A percentile compares a stretch with the other conserved stretches of the same genome.
Conservation (phyloP, 2,113 vertebrate genomes). For the Balaeniceps rex region DNA sequence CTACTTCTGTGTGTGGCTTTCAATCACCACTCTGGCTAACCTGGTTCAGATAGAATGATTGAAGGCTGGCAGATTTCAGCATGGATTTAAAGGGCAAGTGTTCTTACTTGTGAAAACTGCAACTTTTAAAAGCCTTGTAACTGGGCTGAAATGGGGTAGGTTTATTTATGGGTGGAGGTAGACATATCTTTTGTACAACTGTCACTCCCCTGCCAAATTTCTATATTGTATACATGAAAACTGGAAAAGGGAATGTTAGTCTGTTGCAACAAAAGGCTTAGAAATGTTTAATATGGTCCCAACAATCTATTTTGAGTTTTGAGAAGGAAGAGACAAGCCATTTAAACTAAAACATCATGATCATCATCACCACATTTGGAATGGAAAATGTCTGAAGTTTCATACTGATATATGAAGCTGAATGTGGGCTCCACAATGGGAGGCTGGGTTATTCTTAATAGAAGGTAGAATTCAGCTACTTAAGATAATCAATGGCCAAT, state of each 20-base stretch:
- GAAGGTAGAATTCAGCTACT: not conserved
- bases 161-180: not conserved
- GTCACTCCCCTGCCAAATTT: not conserved
- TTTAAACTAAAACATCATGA: not conserved
- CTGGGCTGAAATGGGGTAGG: not conserved
- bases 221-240: not conserved
- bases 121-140: not conserved
- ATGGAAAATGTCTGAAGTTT: not conserved
- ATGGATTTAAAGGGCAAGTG: not conserved
- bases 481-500: not conserved
- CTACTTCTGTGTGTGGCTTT: not conserved
- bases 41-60: not conserved
- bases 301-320: not conserved
- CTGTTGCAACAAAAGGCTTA: not conserved
- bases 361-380: not conserved
- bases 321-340: not conserved
- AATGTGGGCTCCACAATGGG: not conserved
- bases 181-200: not conserved
- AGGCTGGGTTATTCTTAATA: not conserved
- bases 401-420: not conserved
- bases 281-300: not conserved
- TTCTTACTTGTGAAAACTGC: not conserved
- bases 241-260: not conserved
- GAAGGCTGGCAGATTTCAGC: not conserved
- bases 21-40: not conserved